Evolutionary conservation across 2,797 vertebrate genomes (phyloP).

Genomic region (Champsocephalus esox): DNA sequence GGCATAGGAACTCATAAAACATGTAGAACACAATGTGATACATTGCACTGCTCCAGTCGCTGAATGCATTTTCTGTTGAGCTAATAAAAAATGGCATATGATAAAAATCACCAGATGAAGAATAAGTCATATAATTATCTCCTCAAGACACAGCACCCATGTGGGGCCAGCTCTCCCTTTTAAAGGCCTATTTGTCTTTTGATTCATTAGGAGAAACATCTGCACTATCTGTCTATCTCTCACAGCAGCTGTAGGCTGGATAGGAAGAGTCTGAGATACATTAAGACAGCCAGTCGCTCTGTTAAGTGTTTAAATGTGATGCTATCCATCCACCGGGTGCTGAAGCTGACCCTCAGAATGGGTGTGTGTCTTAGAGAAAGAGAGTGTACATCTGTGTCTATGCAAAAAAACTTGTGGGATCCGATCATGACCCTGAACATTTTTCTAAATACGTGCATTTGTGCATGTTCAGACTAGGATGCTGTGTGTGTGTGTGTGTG

Average conservation of each 20-base stretch:
- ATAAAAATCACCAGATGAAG: conserved; percentile 82
- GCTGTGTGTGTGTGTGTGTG: background rate
- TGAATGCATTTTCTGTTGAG: conserved; percentile 57
- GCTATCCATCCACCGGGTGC: conserved; percentile 82
- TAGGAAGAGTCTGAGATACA: conserved; percentile 75
- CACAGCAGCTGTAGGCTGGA: conserved; percentile 73
- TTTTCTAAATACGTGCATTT: background rate
- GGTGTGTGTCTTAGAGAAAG: background rate
- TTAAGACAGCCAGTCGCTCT: conserved; percentile 83
- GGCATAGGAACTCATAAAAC: conserved; percentile 47
- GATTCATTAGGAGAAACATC: conserved; percentile 85
- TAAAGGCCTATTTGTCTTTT: conserved; percentile 84
- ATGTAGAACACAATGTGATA: conserved; percentile 47
- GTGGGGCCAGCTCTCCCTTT: conserved; percentile 55
- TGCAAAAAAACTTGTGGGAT: conserved; percentile 13
- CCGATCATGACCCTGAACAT: conserved; percentile 18
- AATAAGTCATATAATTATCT: conserved; percentile 85
- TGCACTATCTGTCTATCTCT: conserved; percentile 79
- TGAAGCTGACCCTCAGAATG: conserved; percentile 20
- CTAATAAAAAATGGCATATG: conserved; percentile 72
- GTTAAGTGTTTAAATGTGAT: conserved; percentile 85
- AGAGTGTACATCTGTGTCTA: background rate
- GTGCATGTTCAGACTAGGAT: background rate
- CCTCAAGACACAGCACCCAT: conserved; percentile 83
- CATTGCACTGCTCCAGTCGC: conserved; percentile 47